Evolutionary conservation across 1,140 invertebrate genomes (phyloP).

Genomic region (Artemia franciscana): DNA sequence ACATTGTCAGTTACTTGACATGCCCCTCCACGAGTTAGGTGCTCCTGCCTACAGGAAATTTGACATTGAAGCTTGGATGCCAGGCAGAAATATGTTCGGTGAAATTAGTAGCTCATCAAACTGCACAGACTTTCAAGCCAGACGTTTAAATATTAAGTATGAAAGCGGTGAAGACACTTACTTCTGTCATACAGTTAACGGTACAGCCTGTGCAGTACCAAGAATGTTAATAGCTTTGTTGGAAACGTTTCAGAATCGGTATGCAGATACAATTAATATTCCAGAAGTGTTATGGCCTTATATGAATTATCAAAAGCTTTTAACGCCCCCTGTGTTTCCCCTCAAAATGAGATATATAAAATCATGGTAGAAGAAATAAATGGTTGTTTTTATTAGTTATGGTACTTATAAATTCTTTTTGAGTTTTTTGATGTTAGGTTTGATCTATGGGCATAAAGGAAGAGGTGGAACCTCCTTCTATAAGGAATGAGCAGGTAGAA

Average conservation of each 20-base stretch:
- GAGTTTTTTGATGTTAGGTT: too few species aligned
- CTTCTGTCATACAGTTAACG: slow-evolving; percentile 69
- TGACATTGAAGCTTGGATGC: slow-evolving; percentile 95
- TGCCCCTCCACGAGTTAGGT: slow-evolving; percentile 82
- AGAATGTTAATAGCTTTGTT: slow-evolving; percentile 63
- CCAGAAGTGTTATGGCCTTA: slow-evolving; percentile 23
- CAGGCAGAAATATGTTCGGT: slow-evolving; percentile 53
- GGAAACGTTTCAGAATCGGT: slow-evolving; percentile 49
- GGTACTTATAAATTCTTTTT: too few species aligned
- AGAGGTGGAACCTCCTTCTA: too few species aligned
- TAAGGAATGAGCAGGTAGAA: too few species aligned
- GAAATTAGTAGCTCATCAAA: slow-evolving; percentile 94
- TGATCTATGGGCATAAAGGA: too few species aligned
- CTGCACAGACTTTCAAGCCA: slow-evolving; percentile 82
- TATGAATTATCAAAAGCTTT: slow-evolving; percentile 22
- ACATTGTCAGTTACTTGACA: slow-evolving; percentile 65
- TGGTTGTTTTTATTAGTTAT: too few species aligned
- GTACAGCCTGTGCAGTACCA: slow-evolving; percentile 83
- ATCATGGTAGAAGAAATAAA: too few species aligned
- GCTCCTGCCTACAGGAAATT: slow-evolving; percentile 76
- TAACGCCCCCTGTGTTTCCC: neutral
- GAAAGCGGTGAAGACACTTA: slow-evolving; percentile 22
- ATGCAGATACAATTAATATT: slow-evolving; percentile 22
- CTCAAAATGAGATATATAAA: slow-evolving; percentile 40
- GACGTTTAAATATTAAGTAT: slow-evolving; percentile 60